These are phyloP conservation scores for Mimachlamys varia DNA, from an alignment of 2,888 invertebrate species.

Conservation along the genomic window DNA sequence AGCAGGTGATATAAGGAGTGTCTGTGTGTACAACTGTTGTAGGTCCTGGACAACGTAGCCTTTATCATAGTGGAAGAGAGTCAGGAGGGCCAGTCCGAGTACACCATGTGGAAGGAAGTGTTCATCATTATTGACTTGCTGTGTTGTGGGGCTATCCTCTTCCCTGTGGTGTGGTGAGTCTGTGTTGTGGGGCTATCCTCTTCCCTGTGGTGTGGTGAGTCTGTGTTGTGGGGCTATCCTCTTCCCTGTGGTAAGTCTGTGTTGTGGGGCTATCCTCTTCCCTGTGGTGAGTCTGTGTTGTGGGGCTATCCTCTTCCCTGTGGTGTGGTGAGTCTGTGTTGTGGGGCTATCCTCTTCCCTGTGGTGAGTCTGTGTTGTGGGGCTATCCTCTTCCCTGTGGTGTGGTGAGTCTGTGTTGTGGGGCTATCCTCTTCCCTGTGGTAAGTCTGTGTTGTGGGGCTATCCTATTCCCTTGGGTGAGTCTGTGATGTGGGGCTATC, in stretches of 20 bases:
- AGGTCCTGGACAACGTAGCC: conserved; percentile 98
- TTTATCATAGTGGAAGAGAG: conserved; percentile 98
- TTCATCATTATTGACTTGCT: conserved; percentile 96
- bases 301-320: conserved; percentile 97
- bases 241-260: conserved; percentile 98
- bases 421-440: conserved; percentile 98
- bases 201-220: too few species aligned
- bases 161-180: conserved; percentile 97
- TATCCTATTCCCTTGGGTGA: conserved; percentile 98
- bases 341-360: conserved; percentile 98
- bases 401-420: conserved; percentile 98
- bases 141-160: conserved; percentile 97
- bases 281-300: conserved; percentile 99
- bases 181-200: conserved; percentile 97
- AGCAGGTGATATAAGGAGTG: too few species aligned
- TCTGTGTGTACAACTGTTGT: conserved; percentile 41
- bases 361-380: conserved; percentile 98
- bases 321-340: too few species aligned
- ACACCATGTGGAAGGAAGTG: conserved; percentile 94
- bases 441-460: conserved; percentile 98
- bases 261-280: conserved; percentile 97
- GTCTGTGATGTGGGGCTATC: conserved; percentile 97
- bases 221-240: conserved; percentile 97
- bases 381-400: conserved; percentile 97
- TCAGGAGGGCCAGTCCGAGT: conserved; percentile 94